phyloP scores from a whole-genome alignment of 2,888 invertebrate genomes.

The Pseudeuparius sepicola region DNA sequence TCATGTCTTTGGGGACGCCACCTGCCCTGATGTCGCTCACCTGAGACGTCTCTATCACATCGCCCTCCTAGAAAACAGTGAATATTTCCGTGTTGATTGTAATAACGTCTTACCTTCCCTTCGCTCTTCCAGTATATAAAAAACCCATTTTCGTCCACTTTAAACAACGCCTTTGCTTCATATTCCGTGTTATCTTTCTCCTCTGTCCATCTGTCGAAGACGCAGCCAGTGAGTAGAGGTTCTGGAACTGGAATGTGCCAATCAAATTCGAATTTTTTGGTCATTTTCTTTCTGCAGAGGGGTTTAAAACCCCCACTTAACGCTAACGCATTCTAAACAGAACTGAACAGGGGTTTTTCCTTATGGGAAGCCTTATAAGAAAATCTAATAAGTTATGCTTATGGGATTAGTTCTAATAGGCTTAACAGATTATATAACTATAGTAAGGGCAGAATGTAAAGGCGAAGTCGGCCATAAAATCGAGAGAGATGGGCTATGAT shows the following conservation, averaged over 20 bases:
- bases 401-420: no score
- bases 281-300: constrained; percentile 71
- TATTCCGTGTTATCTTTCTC: constrained; percentile 88
- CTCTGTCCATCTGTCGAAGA: constrained; percentile 97
- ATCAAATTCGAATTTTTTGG: constrained; percentile 97
- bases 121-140: constrained; percentile 99
- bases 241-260: constrained; percentile 95
- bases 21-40: constrained; percentile 95
- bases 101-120: constrained; percentile 64
- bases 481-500: no score
- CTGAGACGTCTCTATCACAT: constrained; percentile 96
- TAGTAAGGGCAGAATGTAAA: no score
- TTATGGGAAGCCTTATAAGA: no score
- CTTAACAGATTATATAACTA: no score
- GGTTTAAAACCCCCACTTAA: no score
- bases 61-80: constrained; percentile 77
- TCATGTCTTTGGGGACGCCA: constrained; percentile 83
- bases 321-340: constrained; percentile 3
- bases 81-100: no score
- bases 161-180: constrained; percentile 81
- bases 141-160: constrained; percentile 95
- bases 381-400: no score
- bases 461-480: no score
- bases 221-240: constrained; percentile 70
- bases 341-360: no score